Evolutionary conservation across 2,888 invertebrate species (phyloP).

Genomic region (Odontocolon sp.): DNA sequence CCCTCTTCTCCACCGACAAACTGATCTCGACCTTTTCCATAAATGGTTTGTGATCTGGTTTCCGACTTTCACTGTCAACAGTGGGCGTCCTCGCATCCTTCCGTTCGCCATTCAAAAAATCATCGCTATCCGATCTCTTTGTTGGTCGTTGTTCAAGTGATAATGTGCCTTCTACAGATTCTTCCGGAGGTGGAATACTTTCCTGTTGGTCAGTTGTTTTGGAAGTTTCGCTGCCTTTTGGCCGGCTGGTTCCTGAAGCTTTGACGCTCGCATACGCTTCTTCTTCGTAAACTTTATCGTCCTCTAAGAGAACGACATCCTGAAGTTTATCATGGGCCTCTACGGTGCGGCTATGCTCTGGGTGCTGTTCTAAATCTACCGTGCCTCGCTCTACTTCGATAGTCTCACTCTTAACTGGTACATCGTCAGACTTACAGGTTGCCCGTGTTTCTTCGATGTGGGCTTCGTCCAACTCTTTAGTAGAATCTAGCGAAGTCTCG

Average conservation of each 20-base stretch:
- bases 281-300: slow-evolving; percentile 66
- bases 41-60: slow-evolving; percentile 55
- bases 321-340: slow-evolving; percentile 67
- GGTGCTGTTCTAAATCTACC: slow-evolving; percentile 79
- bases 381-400: slow-evolving; percentile 77
- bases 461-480: slow-evolving; percentile 53
- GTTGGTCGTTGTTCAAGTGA: background rate
- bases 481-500: slow-evolving; percentile 66
- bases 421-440: slow-evolving; percentile 78
- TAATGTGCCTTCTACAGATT: background rate
- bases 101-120: slow-evolving; percentile 21
- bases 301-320: slow-evolving; percentile 62
- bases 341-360: slow-evolving; percentile 76
- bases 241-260: background rate
- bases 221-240: slow-evolving; percentile 17
- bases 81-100: background rate
- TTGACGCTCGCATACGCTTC: slow-evolving; percentile 16
- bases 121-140: slow-evolving; percentile 22
- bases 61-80: slow-evolving; percentile 16
- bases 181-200: background rate
- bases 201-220: slow-evolving; percentile 1
- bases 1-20: slow-evolving; percentile 72
- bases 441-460: slow-evolving; percentile 62
- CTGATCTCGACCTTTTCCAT: slow-evolving; percentile 75
- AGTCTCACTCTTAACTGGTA: slow-evolving; percentile 72